Evolutionary conservation across 2,797 vertebrate genomes (phyloP).

Genomic region (Helicolenus hilgendorfi): DNA sequence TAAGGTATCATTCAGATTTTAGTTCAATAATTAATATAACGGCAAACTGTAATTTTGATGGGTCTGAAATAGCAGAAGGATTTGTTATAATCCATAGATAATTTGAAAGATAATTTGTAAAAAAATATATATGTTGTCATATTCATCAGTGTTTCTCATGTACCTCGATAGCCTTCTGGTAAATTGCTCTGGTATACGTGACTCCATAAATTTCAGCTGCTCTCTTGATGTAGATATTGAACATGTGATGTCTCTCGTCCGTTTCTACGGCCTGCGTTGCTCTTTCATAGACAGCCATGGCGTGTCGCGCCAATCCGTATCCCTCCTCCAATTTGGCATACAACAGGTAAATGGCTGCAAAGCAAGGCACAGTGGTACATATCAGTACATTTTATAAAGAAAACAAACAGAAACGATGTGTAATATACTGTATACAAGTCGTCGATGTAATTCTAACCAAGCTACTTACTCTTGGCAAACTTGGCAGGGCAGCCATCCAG

Average conservation of each 20-base stretch:
- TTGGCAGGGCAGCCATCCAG: slow-evolving; percentile 95
- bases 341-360: slow-evolving; percentile 94
- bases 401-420: background rate
- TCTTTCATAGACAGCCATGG: slow-evolving; percentile 97
- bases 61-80: background rate
- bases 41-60: background rate
- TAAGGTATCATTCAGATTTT: background rate
- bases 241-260: slow-evolving; percentile 94
- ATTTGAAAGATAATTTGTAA: background rate
- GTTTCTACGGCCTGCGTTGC: slow-evolving; percentile 94
- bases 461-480: slow-evolving; percentile 89
- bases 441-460: background rate
- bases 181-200: slow-evolving; percentile 95
- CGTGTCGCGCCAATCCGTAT: slow-evolving; percentile 95
- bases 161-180: slow-evolving; percentile 97
- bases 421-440: background rate
- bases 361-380: background rate
- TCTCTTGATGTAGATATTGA: slow-evolving; percentile 97
- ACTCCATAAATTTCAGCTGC: slow-evolving; percentile 97
- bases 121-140: background rate
- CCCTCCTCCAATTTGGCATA: slow-evolving; percentile 96
- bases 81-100: background rate
- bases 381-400: background rate
- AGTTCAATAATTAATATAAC: background rate
- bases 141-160: background rate